A percentile compares a stretch with the other conserved stretches of the same genome.
Evolutionary conservation across 2,797 vertebrate species (phyloP).

Genomic region (Mus caroli): DNA sequence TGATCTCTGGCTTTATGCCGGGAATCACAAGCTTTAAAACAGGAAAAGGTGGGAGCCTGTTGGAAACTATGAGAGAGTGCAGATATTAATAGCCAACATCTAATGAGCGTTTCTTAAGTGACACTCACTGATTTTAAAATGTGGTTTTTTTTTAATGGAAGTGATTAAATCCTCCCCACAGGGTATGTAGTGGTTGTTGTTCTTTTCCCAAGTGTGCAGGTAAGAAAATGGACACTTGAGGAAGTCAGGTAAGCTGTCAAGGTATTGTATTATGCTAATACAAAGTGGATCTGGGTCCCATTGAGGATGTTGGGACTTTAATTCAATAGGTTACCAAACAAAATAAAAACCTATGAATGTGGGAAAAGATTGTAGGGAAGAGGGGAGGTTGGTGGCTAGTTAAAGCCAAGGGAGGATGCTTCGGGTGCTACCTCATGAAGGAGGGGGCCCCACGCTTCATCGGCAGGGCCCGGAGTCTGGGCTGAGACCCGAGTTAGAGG

Average conservation of each 20-base stretch:
- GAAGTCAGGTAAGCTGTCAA: neutral
- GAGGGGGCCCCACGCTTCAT: neutral
- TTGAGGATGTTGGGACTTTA: neutral
- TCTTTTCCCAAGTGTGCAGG: neutral
- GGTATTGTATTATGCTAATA: neutral
- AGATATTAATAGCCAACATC: conserved; percentile 53
- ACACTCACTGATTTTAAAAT: conserved; percentile 29
- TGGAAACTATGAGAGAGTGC: conserved; percentile 21
- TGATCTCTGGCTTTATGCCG: conserved; percentile 31
- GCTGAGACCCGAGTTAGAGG: neutral
- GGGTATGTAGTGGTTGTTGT: neutral
- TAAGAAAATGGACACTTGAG: neutral
- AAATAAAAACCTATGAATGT: neutral
- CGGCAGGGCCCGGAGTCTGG: neutral
- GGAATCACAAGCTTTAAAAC: conserved; percentile 35
- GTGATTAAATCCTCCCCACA: neutral
- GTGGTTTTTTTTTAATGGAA: neutral
- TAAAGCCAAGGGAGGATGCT: neutral
- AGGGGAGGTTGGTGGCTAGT: neutral
- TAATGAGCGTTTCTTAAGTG: neutral
- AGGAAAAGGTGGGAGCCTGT: conserved; percentile 57
- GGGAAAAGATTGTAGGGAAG: neutral
- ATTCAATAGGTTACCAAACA: neutral
- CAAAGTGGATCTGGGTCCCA: neutral
- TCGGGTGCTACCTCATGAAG: neutral